These are phyloP conservation scores for Odocoileus virginianus DNA, from an alignment of 2,113 vertebrate species.

Conservation along the genomic window DNA sequence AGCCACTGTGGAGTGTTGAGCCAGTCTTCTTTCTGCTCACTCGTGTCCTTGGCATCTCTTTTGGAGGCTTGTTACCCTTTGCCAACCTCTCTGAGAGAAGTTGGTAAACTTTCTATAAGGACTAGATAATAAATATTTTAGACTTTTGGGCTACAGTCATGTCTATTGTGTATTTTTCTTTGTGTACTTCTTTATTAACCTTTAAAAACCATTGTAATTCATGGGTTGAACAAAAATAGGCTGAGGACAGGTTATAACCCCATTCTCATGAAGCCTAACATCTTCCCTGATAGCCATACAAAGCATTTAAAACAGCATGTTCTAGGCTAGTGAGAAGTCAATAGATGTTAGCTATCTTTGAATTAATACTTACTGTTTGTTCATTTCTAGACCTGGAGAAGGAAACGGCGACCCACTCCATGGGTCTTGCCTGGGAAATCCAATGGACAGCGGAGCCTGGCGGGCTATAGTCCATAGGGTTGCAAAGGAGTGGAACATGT, in stretches of 20 bases:
- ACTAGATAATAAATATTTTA: neutral
- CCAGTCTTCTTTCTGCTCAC: neutral
- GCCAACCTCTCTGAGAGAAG: neutral
- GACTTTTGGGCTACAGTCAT: neutral
- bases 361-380: neutral
- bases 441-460: neutral
- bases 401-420: neutral
- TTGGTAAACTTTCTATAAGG: neutral
- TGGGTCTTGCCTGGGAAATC: neutral
- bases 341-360: neutral
- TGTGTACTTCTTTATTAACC: neutral
- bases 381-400: neutral
- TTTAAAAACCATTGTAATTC: neutral
- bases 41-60: neutral
- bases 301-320: neutral
- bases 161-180: neutral
- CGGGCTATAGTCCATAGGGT: fast-evolving
- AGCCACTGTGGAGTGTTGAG: neutral
- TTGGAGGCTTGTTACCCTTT: neutral
- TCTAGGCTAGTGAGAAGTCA: neutral
- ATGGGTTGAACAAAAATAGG: neutral
- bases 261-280: neutral
- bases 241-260: neutral
- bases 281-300: neutral
- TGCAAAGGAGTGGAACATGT: neutral